These are phyloP conservation scores for Gastracanthus pulcherrimus DNA, from an alignment of 2,888 invertebrate genomes.

Conservation along the genomic window DNA sequence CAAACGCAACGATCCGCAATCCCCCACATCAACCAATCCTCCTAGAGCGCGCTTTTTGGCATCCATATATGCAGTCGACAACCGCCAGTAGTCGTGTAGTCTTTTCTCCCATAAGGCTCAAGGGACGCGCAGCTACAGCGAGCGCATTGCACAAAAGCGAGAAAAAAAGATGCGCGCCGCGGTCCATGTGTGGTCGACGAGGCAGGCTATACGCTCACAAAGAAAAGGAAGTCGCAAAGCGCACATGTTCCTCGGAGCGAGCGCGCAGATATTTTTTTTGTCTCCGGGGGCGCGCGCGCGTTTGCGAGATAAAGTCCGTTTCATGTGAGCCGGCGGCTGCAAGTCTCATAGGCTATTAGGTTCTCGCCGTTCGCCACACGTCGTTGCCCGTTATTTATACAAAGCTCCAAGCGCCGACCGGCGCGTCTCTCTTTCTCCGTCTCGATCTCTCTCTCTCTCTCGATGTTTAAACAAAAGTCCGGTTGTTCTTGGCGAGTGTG, in stretches of 20 bases:
- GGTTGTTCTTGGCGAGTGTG: not conserved
- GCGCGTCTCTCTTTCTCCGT: too few relatives aligned
- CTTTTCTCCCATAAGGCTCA: conserved; percentile 29
- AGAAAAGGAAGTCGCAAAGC: conserved; percentile 58
- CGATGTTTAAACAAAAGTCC: conserved; percentile 8
- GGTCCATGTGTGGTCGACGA: conserved; percentile 57
- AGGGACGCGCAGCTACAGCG: not conserved
- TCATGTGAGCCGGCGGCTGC: conserved; percentile 56
- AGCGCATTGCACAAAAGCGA: not conserved
- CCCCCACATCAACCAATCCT: conserved; percentile 31
- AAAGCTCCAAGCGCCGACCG: not conserved
- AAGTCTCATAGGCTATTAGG: too few relatives aligned
- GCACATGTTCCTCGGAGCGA: conserved; percentile 53
- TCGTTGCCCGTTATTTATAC: conserved; percentile 56
- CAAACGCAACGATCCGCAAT: not conserved
- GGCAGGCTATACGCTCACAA: conserved; percentile 26
- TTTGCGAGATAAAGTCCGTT: conserved; percentile 58
- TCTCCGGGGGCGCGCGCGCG: not conserved
- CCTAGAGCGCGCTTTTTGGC: not conserved
- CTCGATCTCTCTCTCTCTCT: too few relatives aligned
- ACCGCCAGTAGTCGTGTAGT: conserved; percentile 5
- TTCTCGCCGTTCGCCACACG: conserved; percentile 42
- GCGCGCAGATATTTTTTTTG: conserved; percentile 49
- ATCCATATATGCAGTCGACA: not conserved
- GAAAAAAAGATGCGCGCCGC: not conserved